phyloP scores from a whole-genome alignment of 2,888 invertebrate species.

The Athalia circularis region DNA sequence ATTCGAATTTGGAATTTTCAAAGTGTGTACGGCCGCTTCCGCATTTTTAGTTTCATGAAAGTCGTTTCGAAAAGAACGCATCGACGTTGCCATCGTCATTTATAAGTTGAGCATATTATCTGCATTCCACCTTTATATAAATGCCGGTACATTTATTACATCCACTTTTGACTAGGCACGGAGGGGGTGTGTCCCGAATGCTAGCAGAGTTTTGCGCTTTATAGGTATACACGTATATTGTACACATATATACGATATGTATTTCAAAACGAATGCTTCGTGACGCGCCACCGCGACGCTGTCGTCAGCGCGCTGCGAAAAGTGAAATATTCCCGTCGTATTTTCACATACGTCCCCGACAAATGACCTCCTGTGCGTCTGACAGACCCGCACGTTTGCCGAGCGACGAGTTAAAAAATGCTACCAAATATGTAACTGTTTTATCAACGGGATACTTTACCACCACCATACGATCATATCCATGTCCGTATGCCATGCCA shows the following conservation, averaged over 20 bases:
- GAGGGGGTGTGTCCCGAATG: neutral
- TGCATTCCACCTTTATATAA: slow-evolving; percentile 61
- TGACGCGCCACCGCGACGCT: slow-evolving; percentile 72
- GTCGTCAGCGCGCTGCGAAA: slow-evolving; percentile 72
- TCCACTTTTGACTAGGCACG: slow-evolving; percentile 63
- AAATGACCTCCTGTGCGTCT: slow-evolving; percentile 71
- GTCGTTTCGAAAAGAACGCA: neutral
- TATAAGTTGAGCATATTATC: slow-evolving; percentile 18
- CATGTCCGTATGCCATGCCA: neutral
- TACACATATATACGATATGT: slow-evolving; percentile 52
- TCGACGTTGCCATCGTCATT: slow-evolving; percentile 9
- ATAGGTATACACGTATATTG: neutral
- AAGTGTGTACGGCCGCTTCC: neutral
- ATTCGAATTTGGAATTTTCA: neutral
- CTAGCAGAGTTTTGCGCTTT: neutral
- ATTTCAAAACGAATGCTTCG: slow-evolving; percentile 71
- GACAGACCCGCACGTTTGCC: slow-evolving; percentile 63
- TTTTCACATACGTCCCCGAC: slow-evolving; percentile 71
- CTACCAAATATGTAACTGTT: slow-evolving; percentile 63
- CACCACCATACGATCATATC: neutral
- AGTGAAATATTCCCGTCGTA: slow-evolving; percentile 73
- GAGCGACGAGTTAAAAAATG: slow-evolving; percentile 61
- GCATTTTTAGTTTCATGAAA: neutral
- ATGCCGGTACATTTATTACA: slow-evolving; percentile 72
- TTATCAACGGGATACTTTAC: slow-evolving; percentile 56